Conservation (phyloP, 2,797 vertebrate species). For the Siniperca obscura region DNA sequence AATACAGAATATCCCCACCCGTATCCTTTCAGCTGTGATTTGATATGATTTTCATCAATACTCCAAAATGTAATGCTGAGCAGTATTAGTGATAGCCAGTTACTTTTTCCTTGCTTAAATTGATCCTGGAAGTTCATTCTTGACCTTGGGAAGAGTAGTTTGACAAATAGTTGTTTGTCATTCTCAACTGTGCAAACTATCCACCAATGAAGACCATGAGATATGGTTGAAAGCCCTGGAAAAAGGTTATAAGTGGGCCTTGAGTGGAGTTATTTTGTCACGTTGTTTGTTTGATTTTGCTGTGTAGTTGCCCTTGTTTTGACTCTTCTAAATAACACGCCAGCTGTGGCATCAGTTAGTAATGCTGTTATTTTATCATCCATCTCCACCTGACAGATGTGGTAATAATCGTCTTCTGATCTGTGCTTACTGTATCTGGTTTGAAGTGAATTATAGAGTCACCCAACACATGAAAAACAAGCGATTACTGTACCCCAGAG, state of each 20-base stretch:
- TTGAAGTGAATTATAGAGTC: constrained; percentile 25
- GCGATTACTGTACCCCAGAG: background rate
- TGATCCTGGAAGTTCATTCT: too few species aligned
- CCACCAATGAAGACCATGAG: background rate
- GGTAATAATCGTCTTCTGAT: constrained; percentile 47
- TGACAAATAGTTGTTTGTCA: background rate
- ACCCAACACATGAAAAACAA: constrained; percentile 49
- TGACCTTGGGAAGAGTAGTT: background rate
- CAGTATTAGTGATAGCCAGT: too few species aligned
- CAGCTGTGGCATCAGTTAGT: constrained; percentile 44
- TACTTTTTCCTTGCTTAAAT: too few species aligned
- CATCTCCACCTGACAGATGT: constrained; percentile 53
- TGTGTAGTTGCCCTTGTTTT: constrained; percentile 10
- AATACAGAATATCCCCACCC: too few species aligned
- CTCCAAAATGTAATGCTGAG: too few species aligned
- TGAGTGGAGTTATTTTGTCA: background rate
- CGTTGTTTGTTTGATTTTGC: background rate
- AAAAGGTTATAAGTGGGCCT: background rate
- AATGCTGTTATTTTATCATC: constrained; percentile 22
- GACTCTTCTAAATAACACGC: constrained; percentile 1
- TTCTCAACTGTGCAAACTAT: background rate
- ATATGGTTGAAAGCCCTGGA: background rate
- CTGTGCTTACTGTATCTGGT: constrained; percentile 41
- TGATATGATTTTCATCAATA: background rate
- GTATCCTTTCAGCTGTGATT: background rate